Conservation (phyloP, 2,113 vertebrate genomes). For the Ahaetulla prasina region DNA sequence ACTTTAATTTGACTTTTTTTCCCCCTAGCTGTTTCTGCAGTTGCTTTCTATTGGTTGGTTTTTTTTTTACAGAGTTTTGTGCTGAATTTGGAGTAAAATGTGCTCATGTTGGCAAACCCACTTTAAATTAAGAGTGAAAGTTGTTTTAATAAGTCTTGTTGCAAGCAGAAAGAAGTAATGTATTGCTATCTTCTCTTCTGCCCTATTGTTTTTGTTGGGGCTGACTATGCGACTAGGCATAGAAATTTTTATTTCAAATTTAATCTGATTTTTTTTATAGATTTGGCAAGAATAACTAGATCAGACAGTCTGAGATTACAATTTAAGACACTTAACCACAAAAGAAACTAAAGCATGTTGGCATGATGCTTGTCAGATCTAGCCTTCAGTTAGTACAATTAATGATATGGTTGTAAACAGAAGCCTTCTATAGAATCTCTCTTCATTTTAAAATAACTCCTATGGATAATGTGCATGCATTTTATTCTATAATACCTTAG, state of each 20-base stretch:
- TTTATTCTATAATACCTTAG: conserved; percentile 62
- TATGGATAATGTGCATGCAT: conserved; percentile 71
- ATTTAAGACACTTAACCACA: conserved; percentile 60
- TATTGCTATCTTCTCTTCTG: conserved; percentile 51
- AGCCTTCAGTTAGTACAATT: conserved; percentile 64
- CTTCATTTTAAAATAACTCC: conserved; percentile 61
- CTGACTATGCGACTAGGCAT: conserved; percentile 64
- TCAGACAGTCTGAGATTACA: conserved; percentile 61
- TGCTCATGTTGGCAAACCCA: conserved; percentile 60
- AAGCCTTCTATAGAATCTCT: conserved; percentile 60
- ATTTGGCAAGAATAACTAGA: conserved; percentile 60
- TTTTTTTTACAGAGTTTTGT: conserved; percentile 46
- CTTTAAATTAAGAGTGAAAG: conserved; percentile 64
- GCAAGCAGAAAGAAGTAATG: conserved; percentile 44
- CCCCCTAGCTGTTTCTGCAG: conserved; percentile 37
- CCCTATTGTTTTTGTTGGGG: conserved; percentile 64
- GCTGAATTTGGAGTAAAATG: conserved; percentile 64
- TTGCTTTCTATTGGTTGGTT: conserved; percentile 59
- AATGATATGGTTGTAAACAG: conserved; percentile 59
- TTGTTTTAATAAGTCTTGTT: conserved; percentile 49
- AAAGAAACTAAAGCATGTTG: conserved; percentile 74
- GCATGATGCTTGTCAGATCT: conserved; percentile 72
- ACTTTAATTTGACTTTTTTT: conserved; percentile 44
- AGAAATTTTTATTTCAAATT: conserved; percentile 57
- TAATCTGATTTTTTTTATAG: conserved; percentile 62